Conservation (phyloP, 2,797 vertebrate genomes). For the Mormyrops boulengeri region DNA sequence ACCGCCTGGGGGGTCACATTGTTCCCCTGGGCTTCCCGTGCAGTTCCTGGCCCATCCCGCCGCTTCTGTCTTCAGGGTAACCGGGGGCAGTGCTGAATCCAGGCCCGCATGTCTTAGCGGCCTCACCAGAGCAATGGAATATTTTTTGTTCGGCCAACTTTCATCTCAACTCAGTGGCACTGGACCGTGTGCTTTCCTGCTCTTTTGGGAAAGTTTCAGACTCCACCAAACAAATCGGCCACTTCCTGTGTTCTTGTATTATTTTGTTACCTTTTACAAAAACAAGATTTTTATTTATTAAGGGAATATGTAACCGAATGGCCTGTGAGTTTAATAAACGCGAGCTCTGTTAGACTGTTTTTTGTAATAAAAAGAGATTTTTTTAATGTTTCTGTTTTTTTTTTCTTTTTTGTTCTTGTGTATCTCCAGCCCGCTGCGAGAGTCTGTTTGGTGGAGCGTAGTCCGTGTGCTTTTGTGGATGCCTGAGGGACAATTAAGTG, state of each 20-base stretch:
- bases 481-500: not conserved
- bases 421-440: not conserved
- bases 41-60: not conserved
- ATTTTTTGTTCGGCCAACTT: not conserved
- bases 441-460: not conserved
- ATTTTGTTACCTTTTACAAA: not conserved
- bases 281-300: slow-evolving; percentile 3
- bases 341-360: not conserved
- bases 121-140: not conserved
- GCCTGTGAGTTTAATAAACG: not conserved
- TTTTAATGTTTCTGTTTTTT: not conserved
- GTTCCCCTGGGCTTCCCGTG: not conserved
- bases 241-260: not conserved
- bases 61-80: not conserved
- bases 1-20: not conserved
- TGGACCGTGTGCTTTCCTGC: not conserved
- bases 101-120: not conserved
- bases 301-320: not conserved
- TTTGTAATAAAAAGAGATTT: not conserved
- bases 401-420: not conserved
- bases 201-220: not conserved
- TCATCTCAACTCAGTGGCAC: not conserved
- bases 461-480: not conserved
- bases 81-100: not conserved
- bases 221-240: not conserved